Evolutionary conservation across 2,113 vertebrate genomes (phyloP).

Genomic region (Crotophaga sulcirostris): DNA sequence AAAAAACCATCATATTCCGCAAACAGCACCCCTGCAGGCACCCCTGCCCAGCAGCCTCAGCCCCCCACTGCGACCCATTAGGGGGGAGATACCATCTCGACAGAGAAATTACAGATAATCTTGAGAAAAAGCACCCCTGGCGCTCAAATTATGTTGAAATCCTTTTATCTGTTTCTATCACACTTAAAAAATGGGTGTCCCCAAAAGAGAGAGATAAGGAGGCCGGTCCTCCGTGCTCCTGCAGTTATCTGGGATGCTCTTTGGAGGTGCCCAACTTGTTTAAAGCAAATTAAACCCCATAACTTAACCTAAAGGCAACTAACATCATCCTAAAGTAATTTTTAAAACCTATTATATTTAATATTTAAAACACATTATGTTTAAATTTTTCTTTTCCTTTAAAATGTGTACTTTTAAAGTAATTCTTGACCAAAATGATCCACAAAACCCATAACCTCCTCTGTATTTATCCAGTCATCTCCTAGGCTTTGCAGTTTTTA

Average conservation of each 20-base stretch:
- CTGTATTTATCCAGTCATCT: background rate
- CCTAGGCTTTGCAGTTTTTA: background rate
- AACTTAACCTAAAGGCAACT: background rate
- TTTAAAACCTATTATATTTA: no score
- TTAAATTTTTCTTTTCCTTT: background rate
- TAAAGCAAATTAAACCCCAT: background rate
- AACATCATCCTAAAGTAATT: background rate
- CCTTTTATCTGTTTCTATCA: background rate
- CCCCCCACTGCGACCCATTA: accelerated
- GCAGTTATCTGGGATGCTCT: background rate
- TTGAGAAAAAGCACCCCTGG: background rate
- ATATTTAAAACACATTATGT: background rate
- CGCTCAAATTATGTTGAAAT: background rate
- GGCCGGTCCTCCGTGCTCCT: accelerated
- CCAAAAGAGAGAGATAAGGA: background rate
- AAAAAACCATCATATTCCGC: background rate
- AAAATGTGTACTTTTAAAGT: accelerated
- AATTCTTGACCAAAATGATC: background rate
- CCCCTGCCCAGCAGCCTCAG: background rate
- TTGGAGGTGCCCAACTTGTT: background rate
- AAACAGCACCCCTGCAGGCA: background rate
- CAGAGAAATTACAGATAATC: background rate
- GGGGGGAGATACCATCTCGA: background rate
- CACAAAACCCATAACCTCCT: background rate
- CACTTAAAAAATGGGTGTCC: background rate